Percentiles rank a stretch among this genome's conserved stretches.
Evolutionary conservation across 2,888 invertebrate species (phyloP).

Genomic region (Callimorpha dominula): DNA sequence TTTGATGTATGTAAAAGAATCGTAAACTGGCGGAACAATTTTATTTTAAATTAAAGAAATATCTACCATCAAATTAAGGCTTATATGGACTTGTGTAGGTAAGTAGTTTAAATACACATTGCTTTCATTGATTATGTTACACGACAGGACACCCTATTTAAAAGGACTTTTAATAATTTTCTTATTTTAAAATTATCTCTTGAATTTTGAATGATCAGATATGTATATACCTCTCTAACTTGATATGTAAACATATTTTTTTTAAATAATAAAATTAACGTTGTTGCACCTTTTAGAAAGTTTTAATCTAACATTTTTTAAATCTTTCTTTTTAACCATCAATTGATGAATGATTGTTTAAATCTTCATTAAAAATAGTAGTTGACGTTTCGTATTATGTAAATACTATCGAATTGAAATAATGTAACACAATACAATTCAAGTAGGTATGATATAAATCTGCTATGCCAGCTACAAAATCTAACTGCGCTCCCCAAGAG

Average conservation of each 20-base stretch:
- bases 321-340: too few species aligned
- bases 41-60: background rate
- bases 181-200: too few species aligned
- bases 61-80: background rate
- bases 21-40: constrained; percentile 8
- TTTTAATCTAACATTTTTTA: too few species aligned
- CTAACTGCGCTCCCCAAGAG: constrained; percentile 5
- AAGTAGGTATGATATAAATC: background rate
- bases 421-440: background rate
- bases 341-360: too few species aligned
- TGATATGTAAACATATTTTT: too few species aligned
- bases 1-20: constrained; percentile 13
- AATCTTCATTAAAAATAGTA: too few species aligned
- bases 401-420: background rate
- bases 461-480: constrained; percentile 5
- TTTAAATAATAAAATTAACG: too few species aligned
- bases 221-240: too few species aligned
- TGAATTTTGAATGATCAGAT: too few species aligned
- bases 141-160: too few species aligned
- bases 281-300: too few species aligned
- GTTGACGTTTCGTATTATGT: background rate
- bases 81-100: background rate
- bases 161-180: too few species aligned
- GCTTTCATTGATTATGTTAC: background rate
- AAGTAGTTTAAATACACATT: background rate